Base-by-base conservation (phyloP, 2,797 vertebrate genomes). In the Sebastes paucispinis region DNA sequence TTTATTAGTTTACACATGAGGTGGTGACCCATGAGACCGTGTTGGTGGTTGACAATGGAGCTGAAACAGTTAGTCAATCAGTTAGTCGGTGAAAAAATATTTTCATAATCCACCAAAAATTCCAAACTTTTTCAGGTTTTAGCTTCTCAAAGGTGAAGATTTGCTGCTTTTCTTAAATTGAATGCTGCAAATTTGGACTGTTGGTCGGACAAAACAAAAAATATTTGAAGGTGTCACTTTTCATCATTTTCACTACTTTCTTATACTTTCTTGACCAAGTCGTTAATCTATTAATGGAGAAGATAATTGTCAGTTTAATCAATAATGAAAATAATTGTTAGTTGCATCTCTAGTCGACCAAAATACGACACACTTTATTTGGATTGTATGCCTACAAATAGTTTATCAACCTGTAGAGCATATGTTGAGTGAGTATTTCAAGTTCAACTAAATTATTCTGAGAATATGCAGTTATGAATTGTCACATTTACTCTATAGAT, bases 31-130 rank as follows among this genome's bases (percentile, higher is more conserved):
- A 9, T 8, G 27, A 47, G 5, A 20, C 27, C 0, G 2, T 32
- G 43, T 16, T 36, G 43, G 12, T 22, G 32, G 32, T 34, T 34
- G 18, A 57, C 32, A 8, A n/a, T 18, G 0, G 11, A 36, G 25
- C 22, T 29, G 24, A 54, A 36, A 34, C 1, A 12, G 18, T 39
- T 4, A 0, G 18, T 43, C n/a, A 16, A 16, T 65, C 8, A 25
- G 5, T 27, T n/a, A 4, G 8, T 8, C 20, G 1, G 47, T 27
- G 0, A 0, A 1, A 14, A 20, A 52, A 60, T 58, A 20, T 52
- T 55, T 29, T 31, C 8, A 54, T n/a, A 25, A 79, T 59, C 34
- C 3, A 22, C 12, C 22, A 27, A 36, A 60, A 47, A 27, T 18
- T 1, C 6, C 43, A 16, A n/a, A 8, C 1, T 11, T 36, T 36